These are phyloP conservation scores for Ambastaia sidthimunki DNA, from an alignment of 2,797 vertebrate species.

Conservation along the genomic window DNA sequence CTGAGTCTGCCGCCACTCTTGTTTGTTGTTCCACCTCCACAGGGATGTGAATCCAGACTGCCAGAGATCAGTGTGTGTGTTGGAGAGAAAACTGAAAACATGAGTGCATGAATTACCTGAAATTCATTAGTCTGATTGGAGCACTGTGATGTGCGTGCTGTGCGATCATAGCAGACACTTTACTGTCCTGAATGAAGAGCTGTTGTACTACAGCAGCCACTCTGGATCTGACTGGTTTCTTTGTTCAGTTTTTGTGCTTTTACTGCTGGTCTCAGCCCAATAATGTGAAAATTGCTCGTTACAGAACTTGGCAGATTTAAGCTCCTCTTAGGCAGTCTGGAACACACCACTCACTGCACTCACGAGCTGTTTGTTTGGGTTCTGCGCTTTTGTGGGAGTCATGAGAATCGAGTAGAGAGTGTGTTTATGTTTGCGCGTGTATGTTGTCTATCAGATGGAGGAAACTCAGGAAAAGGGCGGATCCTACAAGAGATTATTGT, in stretches of 20 bases:
- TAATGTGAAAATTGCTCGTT: neutral
- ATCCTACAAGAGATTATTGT: constrained; percentile 54
- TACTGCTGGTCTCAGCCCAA: neutral
- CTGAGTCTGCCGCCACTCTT: neutral
- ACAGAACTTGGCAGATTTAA: constrained; percentile 29
- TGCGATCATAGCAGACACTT: neutral
- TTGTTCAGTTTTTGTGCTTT: neutral
- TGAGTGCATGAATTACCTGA: neutral
- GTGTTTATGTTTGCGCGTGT: constrained; percentile 22
- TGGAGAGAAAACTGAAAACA: neutral
- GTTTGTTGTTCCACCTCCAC: constrained; percentile 11
- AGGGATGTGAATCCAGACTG: constrained; percentile 1
- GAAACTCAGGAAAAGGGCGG: constrained; percentile 57
- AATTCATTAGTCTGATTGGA: constrained; percentile 1
- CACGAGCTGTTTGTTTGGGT: constrained; percentile 24
- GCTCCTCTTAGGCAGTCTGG: constrained; percentile 4
- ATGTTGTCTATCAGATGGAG: constrained; percentile 48
- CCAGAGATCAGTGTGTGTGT: neutral
- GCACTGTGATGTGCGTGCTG: neutral
- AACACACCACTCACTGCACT: neutral
- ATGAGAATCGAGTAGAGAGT: constrained; percentile 6
- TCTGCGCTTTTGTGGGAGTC: constrained; percentile 37
- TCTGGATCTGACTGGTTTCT: constrained; percentile 3
- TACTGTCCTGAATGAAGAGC: neutral
- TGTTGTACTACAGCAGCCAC: neutral